phyloP scores from a whole-genome alignment of 1,140 invertebrate species.

The Caenorhabditis briggsae region DNA sequence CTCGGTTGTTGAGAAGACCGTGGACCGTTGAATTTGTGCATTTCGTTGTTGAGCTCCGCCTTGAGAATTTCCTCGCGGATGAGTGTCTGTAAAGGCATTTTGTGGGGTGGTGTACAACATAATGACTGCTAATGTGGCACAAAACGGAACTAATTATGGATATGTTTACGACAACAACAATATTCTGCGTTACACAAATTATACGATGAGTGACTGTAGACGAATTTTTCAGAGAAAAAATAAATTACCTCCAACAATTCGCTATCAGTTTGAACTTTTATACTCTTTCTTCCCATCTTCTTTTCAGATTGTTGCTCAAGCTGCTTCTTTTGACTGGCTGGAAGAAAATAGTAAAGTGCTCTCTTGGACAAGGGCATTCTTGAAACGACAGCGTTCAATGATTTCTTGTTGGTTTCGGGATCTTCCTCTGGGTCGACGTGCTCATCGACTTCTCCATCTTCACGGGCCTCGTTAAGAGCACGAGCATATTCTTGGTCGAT shows the following conservation, averaged over 20 bases:
- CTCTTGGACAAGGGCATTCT: conserved; percentile 57
- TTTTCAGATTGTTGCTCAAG: conserved; percentile 38
- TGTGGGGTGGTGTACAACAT: conserved; percentile 5
- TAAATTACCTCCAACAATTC: conserved; percentile 38
- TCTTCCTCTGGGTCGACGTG: conserved; percentile 35
- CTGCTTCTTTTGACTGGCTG: conserved; percentile 55
- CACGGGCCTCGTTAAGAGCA: conserved; percentile 58
- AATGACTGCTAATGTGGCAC: conserved; percentile 29
- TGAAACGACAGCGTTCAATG: conserved; percentile 60
- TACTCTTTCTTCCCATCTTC: conserved; percentile 54
- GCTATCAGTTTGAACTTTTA: conserved; percentile 49
- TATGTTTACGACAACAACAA: conserved; percentile 7
- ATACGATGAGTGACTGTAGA: too few relatives aligned
- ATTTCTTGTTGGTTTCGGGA: conserved; percentile 45
- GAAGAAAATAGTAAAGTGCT: conserved; percentile 59
- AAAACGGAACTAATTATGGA: conserved; percentile 19
- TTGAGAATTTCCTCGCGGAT: conserved; percentile 61
- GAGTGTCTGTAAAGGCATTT: conserved; percentile 15
- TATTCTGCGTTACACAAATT: background rate
- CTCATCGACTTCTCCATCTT: conserved; percentile 60
- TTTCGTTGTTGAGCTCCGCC: conserved; percentile 60
- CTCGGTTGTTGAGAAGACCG: conserved; percentile 32
- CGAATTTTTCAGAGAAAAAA: background rate
- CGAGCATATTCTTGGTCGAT: conserved; percentile 62
- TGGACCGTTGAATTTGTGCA: conserved; percentile 35